Evolutionary conservation across 1,140 invertebrate genomes (phyloP).

Genomic region (Amyelois transitella): DNA sequence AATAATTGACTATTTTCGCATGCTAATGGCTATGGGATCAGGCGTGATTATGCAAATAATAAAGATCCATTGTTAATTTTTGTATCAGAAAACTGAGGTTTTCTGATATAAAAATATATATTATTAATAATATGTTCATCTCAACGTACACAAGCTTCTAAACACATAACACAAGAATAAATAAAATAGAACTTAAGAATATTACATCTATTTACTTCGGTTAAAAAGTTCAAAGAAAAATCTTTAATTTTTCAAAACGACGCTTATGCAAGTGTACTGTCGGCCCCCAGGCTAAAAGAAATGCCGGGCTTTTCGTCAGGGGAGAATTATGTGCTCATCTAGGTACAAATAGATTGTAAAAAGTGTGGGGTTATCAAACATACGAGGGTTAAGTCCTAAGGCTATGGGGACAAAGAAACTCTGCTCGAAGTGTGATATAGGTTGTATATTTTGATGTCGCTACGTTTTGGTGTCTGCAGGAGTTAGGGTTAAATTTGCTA

Average conservation of each 20-base stretch:
- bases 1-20: not conserved
- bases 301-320: constrained; percentile 43
- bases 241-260: not conserved
- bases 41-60: not conserved
- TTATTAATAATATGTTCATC: no score
- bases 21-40: not conserved
- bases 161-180: no score
- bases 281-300: constrained; percentile 51
- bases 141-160: no score
- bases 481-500: not conserved
- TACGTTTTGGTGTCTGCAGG: no score
- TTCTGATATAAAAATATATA: no score
- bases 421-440: not conserved
- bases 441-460: not conserved
- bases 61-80: not conserved
- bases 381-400: constrained; percentile 19
- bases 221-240: not conserved
- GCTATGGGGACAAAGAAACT: constrained; percentile 25
- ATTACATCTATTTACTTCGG: not conserved
- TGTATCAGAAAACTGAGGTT: not conserved
- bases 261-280: constrained; percentile 17
- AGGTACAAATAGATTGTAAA: constrained; percentile 63
- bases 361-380: constrained; percentile 49
- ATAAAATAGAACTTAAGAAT: no score
- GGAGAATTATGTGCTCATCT: constrained; percentile 64